Evolutionary conservation across 1,140 invertebrate species (phyloP), one percentile per base, ranked within the genome.

Genomic region (Caenorhabditis briggsae): DNA sequence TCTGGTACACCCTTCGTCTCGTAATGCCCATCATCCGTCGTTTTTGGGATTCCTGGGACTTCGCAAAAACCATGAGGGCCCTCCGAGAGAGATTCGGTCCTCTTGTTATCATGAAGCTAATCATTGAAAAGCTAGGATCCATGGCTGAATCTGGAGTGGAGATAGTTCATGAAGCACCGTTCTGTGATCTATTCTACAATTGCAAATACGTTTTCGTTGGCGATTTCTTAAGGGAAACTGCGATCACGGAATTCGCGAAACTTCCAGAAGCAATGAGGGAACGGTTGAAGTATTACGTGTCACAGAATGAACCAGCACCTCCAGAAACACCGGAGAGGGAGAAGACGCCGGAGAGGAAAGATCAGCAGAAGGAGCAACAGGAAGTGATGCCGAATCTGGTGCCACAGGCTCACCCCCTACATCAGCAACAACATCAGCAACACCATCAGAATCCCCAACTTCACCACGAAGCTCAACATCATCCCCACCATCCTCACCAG

Each of bases 111-210:
- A n/a, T 78, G 11, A 78, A 53, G 14, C 33, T 78, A 5, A 41
- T 78, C 12, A 46, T 86, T 33, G 48, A 82, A 16, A 86, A 86
- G 23, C 16, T 86, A 25, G 85, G 74, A 82, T 2, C 48, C 33
- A 33, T 86, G 23, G 48, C 41, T 18, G 74, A 86, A 20, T 56
- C 9, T 5, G 70, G 70, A 5, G 78, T 82, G 2, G 64, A 46
- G 23, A 48, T 86, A 5, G 85, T 46, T 18, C 83, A 88, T 46
- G 82, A 87, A 25, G 16, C 33, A 12, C 41, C 55, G 11, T 33
- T 88, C 16, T 88, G 88, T 58, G 88, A 88, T 84, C 25, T 88
- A 1, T 64, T 88, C 23, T 88, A 88, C 70, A 88, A 88, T 56
- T 50, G 83, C 14, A 88, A 88, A 84, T 88, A 88, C 50, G 43